These are phyloP conservation scores for Eumerus sabulonum DNA, from an alignment of 2,888 invertebrate species.

Conservation along the genomic window DNA sequence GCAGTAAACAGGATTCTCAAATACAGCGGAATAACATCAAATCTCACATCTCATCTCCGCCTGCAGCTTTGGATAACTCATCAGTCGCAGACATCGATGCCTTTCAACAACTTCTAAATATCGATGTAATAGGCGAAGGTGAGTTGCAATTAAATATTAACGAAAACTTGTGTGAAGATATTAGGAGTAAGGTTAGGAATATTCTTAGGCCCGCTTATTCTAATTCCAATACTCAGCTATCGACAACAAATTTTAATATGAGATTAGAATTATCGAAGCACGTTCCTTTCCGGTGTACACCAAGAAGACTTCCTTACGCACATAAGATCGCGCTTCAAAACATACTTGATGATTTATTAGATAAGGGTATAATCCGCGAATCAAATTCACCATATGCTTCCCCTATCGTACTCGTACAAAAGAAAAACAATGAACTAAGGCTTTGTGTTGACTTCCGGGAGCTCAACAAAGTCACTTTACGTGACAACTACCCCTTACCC, in stretches of 20 bases:
- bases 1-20: too few relatives aligned
- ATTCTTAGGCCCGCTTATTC: slow-evolving; percentile 14
- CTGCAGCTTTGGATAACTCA: too few relatives aligned
- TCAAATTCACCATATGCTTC: neutral
- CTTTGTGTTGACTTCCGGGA: slow-evolving; percentile 2
- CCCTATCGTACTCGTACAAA: slow-evolving; percentile 14
- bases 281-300: slow-evolving; percentile 13
- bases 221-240: neutral
- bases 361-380: slow-evolving; percentile 6
- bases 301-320: slow-evolving; percentile 16
- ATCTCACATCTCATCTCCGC: too few relatives aligned
- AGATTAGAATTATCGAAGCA: slow-evolving; percentile 25
- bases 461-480: slow-evolving; percentile 16
- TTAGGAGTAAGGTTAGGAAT: slow-evolving; percentile 8
- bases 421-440: slow-evolving; percentile 7
- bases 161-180: neutral
- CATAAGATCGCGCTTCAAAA: slow-evolving; percentile 21
- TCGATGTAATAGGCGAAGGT: slow-evolving; percentile 1
- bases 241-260: slow-evolving; percentile 19
- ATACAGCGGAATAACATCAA: too few relatives aligned
- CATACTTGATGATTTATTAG: slow-evolving; percentile 12
- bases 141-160: slow-evolving; percentile 17
- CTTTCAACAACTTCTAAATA: slow-evolving; percentile 6
- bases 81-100: neutral
- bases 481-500: slow-evolving; percentile 55